These are phyloP conservation scores for Falco concolor DNA, from an alignment of 2,797 vertebrate genomes.

Conservation along the genomic window DNA sequence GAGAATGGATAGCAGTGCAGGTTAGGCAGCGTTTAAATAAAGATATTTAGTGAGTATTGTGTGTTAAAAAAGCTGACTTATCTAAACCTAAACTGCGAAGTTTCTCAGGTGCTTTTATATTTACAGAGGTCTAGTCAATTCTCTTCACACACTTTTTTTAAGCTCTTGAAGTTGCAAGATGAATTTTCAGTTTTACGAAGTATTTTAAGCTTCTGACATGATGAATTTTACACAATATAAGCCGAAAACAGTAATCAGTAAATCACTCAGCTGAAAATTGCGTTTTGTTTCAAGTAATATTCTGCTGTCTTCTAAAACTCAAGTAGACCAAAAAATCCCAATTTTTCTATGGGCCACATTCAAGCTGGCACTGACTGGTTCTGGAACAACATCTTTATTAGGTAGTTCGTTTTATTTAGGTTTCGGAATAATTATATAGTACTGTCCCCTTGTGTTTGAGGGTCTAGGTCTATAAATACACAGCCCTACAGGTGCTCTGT, in stretches of 20 bases:
- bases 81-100: neutral
- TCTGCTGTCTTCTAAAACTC: neutral
- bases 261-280: neutral
- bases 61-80: neutral
- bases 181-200: neutral
- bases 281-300: neutral
- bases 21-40: neutral
- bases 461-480: neutral
- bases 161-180: neutral
- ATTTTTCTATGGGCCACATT: neutral
- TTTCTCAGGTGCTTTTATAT: neutral
- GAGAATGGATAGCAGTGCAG: neutral
- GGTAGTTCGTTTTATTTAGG: neutral
- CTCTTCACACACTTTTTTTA: neutral
- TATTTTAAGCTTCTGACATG: neutral
- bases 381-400: neutral
- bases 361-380: neutral
- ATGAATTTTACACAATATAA: accelerated
- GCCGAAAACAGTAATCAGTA: neutral
- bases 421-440: neutral
- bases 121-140: neutral
- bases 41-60: neutral
- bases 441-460: neutral
- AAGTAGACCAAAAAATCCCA: neutral
- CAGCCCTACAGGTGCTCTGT: neutral